Evolutionary conservation across 2,888 invertebrate genomes (phyloP), one percentile per base, ranked within the genome.

Genomic region (Alentia gelatinosa): DNA sequence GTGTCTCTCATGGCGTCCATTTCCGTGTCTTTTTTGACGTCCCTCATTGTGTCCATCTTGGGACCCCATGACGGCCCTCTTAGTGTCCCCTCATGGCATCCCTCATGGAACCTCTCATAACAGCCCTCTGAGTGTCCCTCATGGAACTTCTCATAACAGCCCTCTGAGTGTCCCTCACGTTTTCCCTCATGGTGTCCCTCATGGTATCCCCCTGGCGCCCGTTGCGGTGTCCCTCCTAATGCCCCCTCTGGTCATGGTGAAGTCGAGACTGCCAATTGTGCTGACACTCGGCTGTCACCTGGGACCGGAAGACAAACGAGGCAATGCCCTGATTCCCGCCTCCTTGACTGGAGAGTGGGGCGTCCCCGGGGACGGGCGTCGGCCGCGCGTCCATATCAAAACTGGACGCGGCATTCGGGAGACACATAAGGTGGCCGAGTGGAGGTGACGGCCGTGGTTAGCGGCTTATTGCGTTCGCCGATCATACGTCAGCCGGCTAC

Each of bases 281-380:
- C 42, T 86, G 42, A 86, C 86, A 86, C 47, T 47, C 26, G 30
- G 47, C 42, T 50, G 86, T 86, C 86, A 86, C 23, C 47, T 1
- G 83, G 86, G 19, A 86, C 50, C 86, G 86, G 86, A 86, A 86
- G 86, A 86, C 86, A 86, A 86, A 86, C 50, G 86, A 50, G 47
- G 86, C 50, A 35, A 86, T 86, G 86, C 86, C 86, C 86, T 86
- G 86, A 86, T 86, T 15, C 42, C 86, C 86, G 26, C 86, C 86
- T 86, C 86, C 86, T 86, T 42, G 39, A 40, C 83, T 83, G 83
- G 83, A 83, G 83, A 83, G 37, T 39, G 9, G 7, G 1, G 15
- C 39, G 5, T 15, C 1, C 30, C 68, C 68, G 79, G 9, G 7
- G 3, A 15, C 37, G 1, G 33, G 33, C 35, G 75, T 7, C 75